Percentiles rank a stretch among this genome's conserved stretches.
These are phyloP conservation scores for Drosophila sucinea DNA, from an alignment of 1,140 invertebrate genomes.

Conservation along the genomic window DNA sequence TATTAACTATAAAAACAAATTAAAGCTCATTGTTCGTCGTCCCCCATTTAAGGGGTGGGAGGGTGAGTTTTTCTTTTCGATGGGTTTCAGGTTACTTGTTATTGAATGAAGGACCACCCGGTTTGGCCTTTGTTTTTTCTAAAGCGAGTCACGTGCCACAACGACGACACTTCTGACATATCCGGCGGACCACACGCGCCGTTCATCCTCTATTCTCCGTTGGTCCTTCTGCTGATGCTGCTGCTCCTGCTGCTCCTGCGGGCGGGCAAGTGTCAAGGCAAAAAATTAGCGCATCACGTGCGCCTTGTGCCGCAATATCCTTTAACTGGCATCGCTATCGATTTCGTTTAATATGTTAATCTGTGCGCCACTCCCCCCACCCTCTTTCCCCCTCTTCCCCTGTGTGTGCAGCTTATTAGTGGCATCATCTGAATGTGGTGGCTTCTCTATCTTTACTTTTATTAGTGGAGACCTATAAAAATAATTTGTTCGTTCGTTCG, in stretches of 20 bases:
- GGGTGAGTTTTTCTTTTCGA: neutral
- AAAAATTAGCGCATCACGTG: constrained; percentile 83
- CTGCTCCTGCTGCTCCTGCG: constrained; percentile 34
- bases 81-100: constrained; percentile 61
- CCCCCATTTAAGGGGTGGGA: neutral
- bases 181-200: constrained; percentile 79
- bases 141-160: constrained; percentile 78
- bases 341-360: constrained; percentile 82
- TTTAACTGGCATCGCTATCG: constrained; percentile 65
- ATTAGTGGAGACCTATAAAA: constrained; percentile 67
- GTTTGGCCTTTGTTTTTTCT: constrained; percentile 51
- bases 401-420: constrained; percentile 56
- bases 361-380: constrained; percentile 35
- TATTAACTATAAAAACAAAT: constrained; percentile 62
- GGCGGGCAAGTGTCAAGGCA: constrained; percentile 67
- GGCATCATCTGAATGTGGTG: constrained; percentile 33
- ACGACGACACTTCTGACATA: constrained; percentile 80
- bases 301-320: constrained; percentile 67
- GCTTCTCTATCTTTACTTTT: constrained; percentile 39
- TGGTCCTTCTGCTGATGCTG: neutral
- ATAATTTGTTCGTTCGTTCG: constrained; percentile 27
- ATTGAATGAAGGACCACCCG: constrained; percentile 68
- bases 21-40: constrained; percentile 62
- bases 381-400: neutral
- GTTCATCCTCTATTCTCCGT: constrained; percentile 9